phyloP scores from a whole-genome alignment of 2,113 vertebrate species.

The Muscicapa adusta region DNA sequence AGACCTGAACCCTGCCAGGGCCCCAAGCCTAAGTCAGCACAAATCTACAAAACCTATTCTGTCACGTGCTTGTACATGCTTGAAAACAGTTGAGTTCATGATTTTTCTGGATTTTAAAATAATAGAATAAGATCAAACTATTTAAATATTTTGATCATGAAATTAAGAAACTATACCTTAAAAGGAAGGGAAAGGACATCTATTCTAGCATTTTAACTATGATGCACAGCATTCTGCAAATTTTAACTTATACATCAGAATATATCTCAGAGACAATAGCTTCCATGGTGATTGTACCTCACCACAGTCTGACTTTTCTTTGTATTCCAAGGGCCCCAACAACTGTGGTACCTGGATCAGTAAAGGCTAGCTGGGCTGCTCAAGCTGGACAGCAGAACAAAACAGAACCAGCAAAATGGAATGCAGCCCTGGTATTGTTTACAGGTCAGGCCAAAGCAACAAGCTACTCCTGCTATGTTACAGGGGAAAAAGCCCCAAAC shows the following conservation, averaged over 20 bases:
- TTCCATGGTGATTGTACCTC: not conserved
- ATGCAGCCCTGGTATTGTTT: not conserved
- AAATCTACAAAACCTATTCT: not conserved
- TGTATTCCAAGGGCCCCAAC: not conserved
- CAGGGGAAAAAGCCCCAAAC: accelerated
- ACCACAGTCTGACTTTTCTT: not conserved
- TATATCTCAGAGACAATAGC: not conserved
- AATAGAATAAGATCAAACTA: not conserved
- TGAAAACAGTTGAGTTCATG: not conserved
- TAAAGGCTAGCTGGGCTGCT: not conserved
- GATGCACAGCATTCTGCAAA: not conserved
- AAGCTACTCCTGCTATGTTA: not conserved
- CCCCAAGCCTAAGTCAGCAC: accelerated
- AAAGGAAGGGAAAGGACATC: not conserved
- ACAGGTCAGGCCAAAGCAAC: not conserved
- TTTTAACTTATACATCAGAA: not conserved
- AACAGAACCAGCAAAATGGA: not conserved
- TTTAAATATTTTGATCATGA: not conserved
- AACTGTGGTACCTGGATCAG: not conserved
- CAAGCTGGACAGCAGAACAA: not conserved
- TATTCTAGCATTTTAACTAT: not conserved
- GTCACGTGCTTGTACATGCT: accelerated
- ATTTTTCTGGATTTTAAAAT: not conserved
- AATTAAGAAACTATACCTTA: not conserved
- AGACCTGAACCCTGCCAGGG: not conserved